Percentiles rank a stretch among this genome's conserved stretches.
Evolutionary conservation across 2,797 vertebrate species (phyloP).

Genomic region (Pseudotriccus pelzelni): DNA sequence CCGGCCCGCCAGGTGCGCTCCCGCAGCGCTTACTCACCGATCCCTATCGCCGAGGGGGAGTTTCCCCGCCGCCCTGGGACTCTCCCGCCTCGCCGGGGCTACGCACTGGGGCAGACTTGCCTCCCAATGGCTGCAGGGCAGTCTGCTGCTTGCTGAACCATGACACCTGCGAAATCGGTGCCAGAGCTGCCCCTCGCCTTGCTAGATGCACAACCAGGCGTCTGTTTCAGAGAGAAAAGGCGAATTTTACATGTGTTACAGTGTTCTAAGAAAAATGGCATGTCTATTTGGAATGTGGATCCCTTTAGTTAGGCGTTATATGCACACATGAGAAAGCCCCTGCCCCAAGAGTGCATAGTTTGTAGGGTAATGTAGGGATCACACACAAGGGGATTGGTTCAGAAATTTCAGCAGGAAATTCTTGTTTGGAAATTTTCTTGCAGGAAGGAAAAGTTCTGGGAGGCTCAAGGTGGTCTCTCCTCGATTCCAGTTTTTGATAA

Average conservation of each 20-base stretch:
- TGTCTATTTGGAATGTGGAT: not conserved
- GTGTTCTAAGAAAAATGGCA: not conserved
- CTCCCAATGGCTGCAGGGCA: not conserved
- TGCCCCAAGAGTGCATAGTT: not conserved
- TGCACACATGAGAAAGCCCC: not conserved
- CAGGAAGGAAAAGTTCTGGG: not conserved
- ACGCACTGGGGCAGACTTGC: fast-evolving
- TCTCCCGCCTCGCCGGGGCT: not conserved
- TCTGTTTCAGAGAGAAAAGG: not conserved
- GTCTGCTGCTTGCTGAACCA: not conserved
- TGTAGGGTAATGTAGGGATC: not conserved
- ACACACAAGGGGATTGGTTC: fast-evolving
- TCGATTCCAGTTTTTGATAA: not conserved
- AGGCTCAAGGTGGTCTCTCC: not conserved
- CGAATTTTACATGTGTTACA: not conserved
- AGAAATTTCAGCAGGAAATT: not conserved
- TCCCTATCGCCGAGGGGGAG: not conserved
- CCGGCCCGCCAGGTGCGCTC: not conserved
- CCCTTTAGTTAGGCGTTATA: not conserved
- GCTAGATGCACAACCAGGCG: not conserved
- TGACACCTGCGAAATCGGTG: not conserved
- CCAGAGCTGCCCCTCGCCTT: not conserved
- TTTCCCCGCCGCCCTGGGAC: not conserved
- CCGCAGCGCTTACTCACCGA: not conserved
- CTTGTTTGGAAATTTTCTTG: not conserved